Percentiles rank a stretch among this genome's conserved stretches.
Evolutionary conservation across 2,797 vertebrate species (phyloP).

Genomic region (Falco berigora): DNA sequence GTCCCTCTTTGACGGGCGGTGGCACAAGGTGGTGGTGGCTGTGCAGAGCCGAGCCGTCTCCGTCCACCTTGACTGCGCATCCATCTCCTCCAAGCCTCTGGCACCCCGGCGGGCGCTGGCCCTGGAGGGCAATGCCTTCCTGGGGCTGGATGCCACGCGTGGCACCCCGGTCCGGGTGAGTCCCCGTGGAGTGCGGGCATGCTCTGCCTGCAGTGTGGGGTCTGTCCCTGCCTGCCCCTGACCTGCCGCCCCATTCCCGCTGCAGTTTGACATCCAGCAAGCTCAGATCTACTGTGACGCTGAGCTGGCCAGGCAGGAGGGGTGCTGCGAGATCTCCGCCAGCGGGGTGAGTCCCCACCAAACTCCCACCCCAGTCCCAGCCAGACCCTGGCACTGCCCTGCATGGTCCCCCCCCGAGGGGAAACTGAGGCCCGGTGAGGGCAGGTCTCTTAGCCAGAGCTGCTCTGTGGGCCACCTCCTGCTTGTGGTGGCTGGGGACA

Average conservation of each 20-base stretch:
- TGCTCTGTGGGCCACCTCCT: neutral
- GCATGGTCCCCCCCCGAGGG: neutral
- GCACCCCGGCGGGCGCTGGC: slow-evolving; percentile 57
- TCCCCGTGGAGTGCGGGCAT: fast-evolving
- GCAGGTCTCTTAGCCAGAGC: neutral
- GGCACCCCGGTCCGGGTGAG: slow-evolving; percentile 82
- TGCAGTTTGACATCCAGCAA: slow-evolving; percentile 91
- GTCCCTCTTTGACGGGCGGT: slow-evolving; percentile 83
- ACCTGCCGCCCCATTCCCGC: neutral
- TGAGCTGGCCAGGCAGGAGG: slow-evolving; percentile 82
- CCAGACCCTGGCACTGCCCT: neutral
- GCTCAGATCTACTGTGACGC: slow-evolving; percentile 88
- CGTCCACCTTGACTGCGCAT: slow-evolving; percentile 85
- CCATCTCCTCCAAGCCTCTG: slow-evolving; percentile 84
- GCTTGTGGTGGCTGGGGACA: fast-evolving
- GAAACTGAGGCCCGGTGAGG: neutral
- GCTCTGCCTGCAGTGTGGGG: neutral
- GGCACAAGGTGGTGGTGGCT: slow-evolving; percentile 89
- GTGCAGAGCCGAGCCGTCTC: slow-evolving; percentile 75
- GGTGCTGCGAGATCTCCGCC: slow-evolving; percentile 90
- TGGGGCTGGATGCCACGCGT: slow-evolving; percentile 79
- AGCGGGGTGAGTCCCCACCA: slow-evolving; percentile 76
- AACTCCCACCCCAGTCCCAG: fast-evolving
- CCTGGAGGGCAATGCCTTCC: slow-evolving; percentile 78
- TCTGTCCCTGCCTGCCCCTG: neutral